Conservation (phyloP, 2,113 vertebrate genomes). For the Elephas maximus region DNA sequence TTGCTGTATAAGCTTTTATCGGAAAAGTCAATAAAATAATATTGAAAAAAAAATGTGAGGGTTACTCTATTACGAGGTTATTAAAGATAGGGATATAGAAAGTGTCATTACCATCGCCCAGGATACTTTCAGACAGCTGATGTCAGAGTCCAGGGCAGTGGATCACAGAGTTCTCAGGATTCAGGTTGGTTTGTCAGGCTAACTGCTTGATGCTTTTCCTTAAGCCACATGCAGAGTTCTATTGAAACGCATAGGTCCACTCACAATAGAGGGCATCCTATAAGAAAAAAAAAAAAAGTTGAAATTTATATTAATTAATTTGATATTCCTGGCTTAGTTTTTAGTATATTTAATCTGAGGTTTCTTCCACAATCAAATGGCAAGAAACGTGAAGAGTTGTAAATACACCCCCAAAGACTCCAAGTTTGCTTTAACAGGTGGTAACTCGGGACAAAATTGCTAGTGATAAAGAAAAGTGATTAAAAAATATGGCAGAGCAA, state of each 20-base stretch:
- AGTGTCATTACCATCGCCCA: too few relatives aligned
- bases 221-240: not conserved
- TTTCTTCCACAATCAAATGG: slow-evolving; percentile 6
- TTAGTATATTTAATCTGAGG: not conserved
- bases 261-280: not conserved
- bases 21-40: not conserved
- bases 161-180: not conserved
- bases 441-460: not conserved
- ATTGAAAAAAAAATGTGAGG: not conserved
- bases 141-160: too few relatives aligned
- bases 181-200: not conserved
- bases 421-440: not conserved
- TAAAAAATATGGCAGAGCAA: slow-evolving; percentile 32
- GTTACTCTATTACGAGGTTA: not conserved
- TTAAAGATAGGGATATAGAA: not conserved
- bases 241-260: not conserved
- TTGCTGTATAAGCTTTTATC: not conserved
- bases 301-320: slow-evolving; percentile 9
- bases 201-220: not conserved
- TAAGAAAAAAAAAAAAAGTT: not conserved
- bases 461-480: slow-evolving; percentile 21
- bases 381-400: not conserved
- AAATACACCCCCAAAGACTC: not conserved
- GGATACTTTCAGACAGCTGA: not conserved
- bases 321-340: slow-evolving; percentile 38